phyloP scores from a whole-genome alignment of 92 coral and sea anemone species.

The Phenganax subtilis region DNA sequence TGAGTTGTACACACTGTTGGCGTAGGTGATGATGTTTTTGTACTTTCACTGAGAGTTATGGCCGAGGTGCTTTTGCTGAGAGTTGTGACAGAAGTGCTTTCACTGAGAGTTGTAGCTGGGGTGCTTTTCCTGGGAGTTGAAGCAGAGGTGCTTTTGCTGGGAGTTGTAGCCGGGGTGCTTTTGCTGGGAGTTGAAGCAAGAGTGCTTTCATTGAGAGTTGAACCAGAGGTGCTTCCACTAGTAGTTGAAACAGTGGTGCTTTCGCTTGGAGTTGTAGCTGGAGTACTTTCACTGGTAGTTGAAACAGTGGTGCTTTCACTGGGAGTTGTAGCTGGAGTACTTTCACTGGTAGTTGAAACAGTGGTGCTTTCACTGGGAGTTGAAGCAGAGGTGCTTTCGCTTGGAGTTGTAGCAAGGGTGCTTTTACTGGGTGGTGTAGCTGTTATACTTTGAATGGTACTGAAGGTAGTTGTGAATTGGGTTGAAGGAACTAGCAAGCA shows the following conservation, averaged over 20 bases:
- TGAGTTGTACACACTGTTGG: not conserved
- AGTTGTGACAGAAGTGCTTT: not conserved
- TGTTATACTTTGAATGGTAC: not conserved
- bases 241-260: not conserved
- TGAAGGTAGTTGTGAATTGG: not conserved
- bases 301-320: not conserved
- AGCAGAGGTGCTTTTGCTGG: not conserved
- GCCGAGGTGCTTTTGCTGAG: not conserved
- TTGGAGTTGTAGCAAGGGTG: too few relatives aligned
- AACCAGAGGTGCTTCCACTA: not conserved
- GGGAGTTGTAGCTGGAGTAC: not conserved
- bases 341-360: not conserved
- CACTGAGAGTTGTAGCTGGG: not conserved
- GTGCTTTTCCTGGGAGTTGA: not conserved
- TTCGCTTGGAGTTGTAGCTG: not conserved
- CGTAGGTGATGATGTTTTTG: not conserved
- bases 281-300: not conserved
- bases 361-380: too few relatives aligned
- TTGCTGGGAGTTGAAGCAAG: too few relatives aligned
- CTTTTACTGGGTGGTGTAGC: not conserved
- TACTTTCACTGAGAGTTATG: not conserved
- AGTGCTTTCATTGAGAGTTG: not conserved
- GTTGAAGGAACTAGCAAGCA: constrained; percentile 12
- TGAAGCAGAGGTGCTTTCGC: too few relatives aligned
- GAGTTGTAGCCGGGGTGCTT: too few relatives aligned